These are phyloP conservation scores for Lycaon pictus DNA, from an alignment of 2,113 vertebrate species.

Conservation along the genomic window DNA sequence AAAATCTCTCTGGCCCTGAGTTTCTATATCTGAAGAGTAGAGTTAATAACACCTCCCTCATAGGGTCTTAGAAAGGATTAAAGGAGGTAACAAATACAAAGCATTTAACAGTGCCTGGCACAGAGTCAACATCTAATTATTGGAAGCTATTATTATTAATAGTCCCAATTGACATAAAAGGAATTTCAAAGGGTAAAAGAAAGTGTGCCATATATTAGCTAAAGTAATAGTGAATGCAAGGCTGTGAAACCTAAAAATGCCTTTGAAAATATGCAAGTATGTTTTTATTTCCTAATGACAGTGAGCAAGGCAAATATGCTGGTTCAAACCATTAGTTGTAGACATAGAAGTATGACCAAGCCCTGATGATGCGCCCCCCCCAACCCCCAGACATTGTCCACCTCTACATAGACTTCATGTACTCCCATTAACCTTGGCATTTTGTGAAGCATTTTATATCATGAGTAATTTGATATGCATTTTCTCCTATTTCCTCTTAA, in stretches of 20 bases:
- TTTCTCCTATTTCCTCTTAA: neutral
- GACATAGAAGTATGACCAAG: neutral
- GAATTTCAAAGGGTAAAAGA: neutral
- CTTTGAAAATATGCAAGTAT: neutral
- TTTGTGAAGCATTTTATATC: neutral
- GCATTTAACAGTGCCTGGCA: neutral
- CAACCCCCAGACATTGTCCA: neutral
- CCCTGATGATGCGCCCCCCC: neutral
- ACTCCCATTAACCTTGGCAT: neutral
- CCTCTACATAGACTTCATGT: neutral
- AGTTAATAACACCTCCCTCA: neutral
- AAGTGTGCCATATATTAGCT: neutral
- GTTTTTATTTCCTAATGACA: neutral
- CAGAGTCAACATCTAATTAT: constrained; percentile 9
- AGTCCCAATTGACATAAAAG: neutral
- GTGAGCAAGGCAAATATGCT: neutral
- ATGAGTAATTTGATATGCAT: neutral
- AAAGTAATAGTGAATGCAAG: neutral
- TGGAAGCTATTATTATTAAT: neutral
- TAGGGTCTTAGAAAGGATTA: neutral
- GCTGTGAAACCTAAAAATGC: neutral
- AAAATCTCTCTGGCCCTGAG: constrained; percentile 15
- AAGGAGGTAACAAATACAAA: neutral
- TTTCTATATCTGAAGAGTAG: neutral
- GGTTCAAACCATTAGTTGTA: neutral